Base-by-base conservation (phyloP, 2,113 vertebrate species). In the Rutilus rutilus region DNA sequence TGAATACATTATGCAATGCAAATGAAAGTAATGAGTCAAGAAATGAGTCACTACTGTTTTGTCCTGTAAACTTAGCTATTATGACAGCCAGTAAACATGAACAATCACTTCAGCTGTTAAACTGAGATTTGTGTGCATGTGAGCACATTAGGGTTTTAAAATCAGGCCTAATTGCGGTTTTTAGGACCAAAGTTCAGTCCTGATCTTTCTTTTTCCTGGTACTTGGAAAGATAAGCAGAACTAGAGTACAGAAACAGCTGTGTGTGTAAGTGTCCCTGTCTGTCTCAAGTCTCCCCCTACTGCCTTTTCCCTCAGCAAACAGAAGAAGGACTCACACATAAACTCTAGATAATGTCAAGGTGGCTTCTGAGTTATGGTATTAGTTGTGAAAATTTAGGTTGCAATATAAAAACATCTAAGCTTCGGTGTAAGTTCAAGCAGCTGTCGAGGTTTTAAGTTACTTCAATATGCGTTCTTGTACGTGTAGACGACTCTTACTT, bases 161-260 rank as follows among this genome's bases (percentile, higher is more conserved):
- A 85, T 78, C 15, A 78, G 77, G 86, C 42, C 76, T 74, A 65
- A 30, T 42, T 27, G 69, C 52, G 52, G 9, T 64, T 80, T 17
- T 59, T 11, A 62, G 39, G 54, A 15, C 36, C 59, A 59, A 82
- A 82, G 73, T 89, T 85, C 62, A 85, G 54, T 78, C 75, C 14
- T 69, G 25, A 39, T 30, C 60, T 50, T 80, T 86, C 78, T 57
- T 42, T 81, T 25, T 59, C 42, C 47, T 75, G 45, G 5, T 80
- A 45, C 42, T 80, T 42, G 65, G 30, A 67, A 76, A 83, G 77
- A 81, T 21, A 27, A 85, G 71, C 39, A 75, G 67, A 80, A 52
- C 81, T 8, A 86, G 86, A 93, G 83, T 30, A 73, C 36, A 88
- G 88, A 90, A 90, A 85, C 93, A 94, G 92, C 92, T 94, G 85